Evolutionary conservation across 2,113 vertebrate species (phyloP), one percentile per base, ranked within the genome.

Genomic region (Larimichthys crocea): DNA sequence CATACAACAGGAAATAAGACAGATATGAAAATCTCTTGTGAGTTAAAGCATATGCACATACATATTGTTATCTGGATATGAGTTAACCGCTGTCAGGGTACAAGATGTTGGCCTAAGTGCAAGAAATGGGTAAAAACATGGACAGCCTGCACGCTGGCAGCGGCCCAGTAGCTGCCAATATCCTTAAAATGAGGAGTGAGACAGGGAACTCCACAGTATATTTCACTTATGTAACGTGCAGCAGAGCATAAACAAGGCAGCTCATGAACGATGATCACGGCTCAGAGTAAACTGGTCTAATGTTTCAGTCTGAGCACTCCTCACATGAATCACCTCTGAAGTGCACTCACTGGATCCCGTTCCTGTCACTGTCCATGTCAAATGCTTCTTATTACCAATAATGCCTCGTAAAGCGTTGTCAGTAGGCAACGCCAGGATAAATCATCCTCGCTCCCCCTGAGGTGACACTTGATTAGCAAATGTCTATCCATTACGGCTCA

Each of bases 241-340:
- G 42, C 62, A 16, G 59, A 46, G 50, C 31, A 29, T 44, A 52
- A 46, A 68, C 42, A 24, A 17, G 29, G 29, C 70, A 42, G 65
- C 52, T 5, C 31, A 9, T 56, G 29, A 82, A n/a, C 7, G 55
- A 73, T 56, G 35, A 73, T 63, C 60, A 7, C 31, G 46, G 44
- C 55, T 66, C 76, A 29, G 50, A 59, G 49, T 15, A 20, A 42
- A 53, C 22, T 0, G 64, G 11, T 79, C 56, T 68, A 59, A 74
- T 49, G 82, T 69, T 88, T 65, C 64, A 8, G 35, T 49, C 67
- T 20, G 44, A 56, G 75, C 46, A 0, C 64, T 3, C 15, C 44
- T 67, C 69, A 3, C 77, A 83, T 77, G 76, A 85, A 83, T 88
- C 84, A 81, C 48, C 67, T 35, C 49, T 57, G 44, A 80, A 46